These are phyloP conservation scores for Colletes collaris DNA, from an alignment of 2,888 invertebrate species.

Conservation along the genomic window DNA sequence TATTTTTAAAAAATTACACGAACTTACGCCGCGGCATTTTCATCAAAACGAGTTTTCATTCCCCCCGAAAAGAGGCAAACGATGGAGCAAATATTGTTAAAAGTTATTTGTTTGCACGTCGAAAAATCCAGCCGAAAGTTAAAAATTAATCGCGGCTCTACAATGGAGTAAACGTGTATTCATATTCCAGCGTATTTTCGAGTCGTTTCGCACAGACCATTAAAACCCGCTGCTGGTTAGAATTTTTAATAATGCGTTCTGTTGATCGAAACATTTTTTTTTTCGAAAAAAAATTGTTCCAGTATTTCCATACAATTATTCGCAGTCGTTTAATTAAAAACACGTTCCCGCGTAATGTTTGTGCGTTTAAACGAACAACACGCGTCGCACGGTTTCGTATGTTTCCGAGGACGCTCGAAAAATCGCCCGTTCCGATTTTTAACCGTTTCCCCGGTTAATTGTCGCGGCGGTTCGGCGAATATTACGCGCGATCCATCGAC, in stretches of 20 bases:
- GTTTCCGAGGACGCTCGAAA: too few relatives aligned
- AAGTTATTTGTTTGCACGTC: neutral
- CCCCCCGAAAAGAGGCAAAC: too few relatives aligned
- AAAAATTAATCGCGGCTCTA: constrained; percentile 4
- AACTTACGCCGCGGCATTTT: too few relatives aligned
- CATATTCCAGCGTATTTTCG: constrained; percentile 7
- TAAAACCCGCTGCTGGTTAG: constrained; percentile 2
- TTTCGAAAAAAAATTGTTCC: constrained; percentile 1
- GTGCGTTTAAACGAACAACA: too few relatives aligned
- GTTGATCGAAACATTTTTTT: constrained; percentile 11
- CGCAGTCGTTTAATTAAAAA: neutral
- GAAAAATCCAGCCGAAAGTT: neutral
- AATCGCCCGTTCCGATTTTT: too few relatives aligned
- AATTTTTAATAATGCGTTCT: constrained; percentile 2
- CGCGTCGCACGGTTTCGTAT: neutral
- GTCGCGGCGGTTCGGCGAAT: neutral
- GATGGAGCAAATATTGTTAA: too few relatives aligned
- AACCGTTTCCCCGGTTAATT: neutral
- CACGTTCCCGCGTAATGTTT: constrained; percentile 5
- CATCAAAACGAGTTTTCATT: too few relatives aligned
- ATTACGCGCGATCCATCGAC: neutral
- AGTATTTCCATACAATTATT: neutral
- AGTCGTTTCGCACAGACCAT: constrained; percentile 4
- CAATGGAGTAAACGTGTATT: neutral
- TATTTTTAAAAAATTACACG: too few relatives aligned